These are phyloP conservation scores for Cairina moschata DNA, from an alignment of 2,113 vertebrate species.

Conservation along the genomic window DNA sequence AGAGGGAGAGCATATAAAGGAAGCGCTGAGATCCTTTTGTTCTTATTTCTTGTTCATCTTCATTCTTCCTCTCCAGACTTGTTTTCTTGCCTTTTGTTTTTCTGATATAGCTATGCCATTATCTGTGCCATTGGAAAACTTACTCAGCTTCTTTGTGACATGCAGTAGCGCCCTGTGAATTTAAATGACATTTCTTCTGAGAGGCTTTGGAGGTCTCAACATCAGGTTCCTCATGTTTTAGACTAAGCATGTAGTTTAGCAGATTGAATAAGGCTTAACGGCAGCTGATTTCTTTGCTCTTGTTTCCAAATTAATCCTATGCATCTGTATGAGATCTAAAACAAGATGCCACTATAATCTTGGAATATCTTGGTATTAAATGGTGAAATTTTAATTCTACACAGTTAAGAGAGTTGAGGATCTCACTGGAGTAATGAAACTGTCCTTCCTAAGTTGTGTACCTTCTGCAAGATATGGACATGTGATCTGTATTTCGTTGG, in stretches of 20 bases:
- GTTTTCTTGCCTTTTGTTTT: neutral
- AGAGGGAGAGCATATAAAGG: neutral
- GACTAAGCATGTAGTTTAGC: neutral
- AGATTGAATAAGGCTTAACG: rapidly evolving
- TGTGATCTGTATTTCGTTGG: neutral
- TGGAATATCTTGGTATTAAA: neutral
- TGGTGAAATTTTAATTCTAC: neutral
- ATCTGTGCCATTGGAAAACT: neutral
- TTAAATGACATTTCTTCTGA: neutral
- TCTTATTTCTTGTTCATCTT: neutral
- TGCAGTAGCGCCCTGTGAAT: neutral
- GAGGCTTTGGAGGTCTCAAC: neutral
- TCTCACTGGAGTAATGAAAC: neutral
- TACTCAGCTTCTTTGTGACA: neutral
- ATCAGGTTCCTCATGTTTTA: neutral
- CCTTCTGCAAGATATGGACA: neutral
- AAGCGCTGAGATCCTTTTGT: neutral
- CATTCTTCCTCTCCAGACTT: neutral
- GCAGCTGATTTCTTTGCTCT: neutral
- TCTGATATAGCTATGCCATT: rapidly evolving
- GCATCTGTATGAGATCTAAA: neutral
- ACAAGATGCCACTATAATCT: neutral
- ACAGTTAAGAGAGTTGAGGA: neutral
- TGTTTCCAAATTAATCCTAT: neutral
- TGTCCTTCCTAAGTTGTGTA: neutral